Evolutionary conservation across 1,140 invertebrate genomes (phyloP).

Genomic region (Plodia interpunctella): DNA sequence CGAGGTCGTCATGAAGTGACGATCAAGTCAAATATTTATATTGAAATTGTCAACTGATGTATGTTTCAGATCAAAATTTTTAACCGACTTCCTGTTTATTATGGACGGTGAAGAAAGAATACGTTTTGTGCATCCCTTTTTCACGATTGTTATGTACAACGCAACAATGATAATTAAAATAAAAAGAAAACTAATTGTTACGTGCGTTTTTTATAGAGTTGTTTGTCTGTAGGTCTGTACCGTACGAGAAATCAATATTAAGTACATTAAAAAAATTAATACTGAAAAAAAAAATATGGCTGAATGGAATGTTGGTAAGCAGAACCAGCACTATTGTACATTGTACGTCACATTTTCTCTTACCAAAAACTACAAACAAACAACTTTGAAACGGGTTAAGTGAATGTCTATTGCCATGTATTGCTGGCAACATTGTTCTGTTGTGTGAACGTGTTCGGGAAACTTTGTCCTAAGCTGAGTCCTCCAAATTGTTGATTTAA

Average conservation of each 20-base stretch:
- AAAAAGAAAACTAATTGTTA: neutral
- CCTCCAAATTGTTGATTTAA: slow-evolving; percentile 55
- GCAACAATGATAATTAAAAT: neutral
- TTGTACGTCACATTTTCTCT: neutral
- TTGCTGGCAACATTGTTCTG: slow-evolving; percentile 64
- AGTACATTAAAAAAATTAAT: neutral
- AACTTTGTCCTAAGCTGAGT: slow-evolving; percentile 60
- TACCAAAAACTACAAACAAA: slow-evolving; percentile 4
- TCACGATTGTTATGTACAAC: neutral
- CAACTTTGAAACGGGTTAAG: neutral
- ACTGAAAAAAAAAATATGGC: neutral
- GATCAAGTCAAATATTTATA: no score
- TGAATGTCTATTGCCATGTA: slow-evolving; percentile 55
- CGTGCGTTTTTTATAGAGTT: neutral
- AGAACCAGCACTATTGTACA: neutral
- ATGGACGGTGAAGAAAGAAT: no score
- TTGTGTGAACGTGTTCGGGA: slow-evolving; percentile 48
- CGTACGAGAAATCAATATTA: neutral
- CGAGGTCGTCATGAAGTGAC: no score
- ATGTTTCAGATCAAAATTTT: no score
- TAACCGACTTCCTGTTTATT: no score
- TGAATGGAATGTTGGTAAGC: neutral
- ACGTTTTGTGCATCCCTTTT: no score
- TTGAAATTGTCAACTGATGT: no score
- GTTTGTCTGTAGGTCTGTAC: neutral